A percentile compares a stretch with the other conserved stretches of the same genome.
Conservation (phyloP, 2,888 invertebrate species). For the Oscheius myriophilus region DNA sequence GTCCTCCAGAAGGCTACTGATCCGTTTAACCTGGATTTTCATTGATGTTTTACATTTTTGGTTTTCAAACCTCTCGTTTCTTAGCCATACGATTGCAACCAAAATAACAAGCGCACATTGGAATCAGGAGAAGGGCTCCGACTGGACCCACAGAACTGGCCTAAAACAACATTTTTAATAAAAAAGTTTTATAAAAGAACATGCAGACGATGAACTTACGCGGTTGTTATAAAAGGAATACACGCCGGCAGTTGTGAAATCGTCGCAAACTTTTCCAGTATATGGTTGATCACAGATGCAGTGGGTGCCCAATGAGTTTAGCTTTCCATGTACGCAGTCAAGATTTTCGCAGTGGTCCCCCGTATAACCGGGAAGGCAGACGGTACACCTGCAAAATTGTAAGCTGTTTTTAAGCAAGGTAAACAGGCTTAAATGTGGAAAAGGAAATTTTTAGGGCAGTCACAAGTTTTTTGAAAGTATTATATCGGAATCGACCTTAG, state of each 20-base stretch:
- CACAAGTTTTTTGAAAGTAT: no score
- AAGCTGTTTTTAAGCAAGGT: neutral
- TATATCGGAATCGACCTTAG: no score
- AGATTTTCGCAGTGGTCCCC: slow-evolving; percentile 61
- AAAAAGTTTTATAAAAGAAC: no score
- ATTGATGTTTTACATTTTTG: neutral
- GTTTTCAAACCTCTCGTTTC: slow-evolving; percentile 58
- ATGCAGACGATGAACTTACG: no score
- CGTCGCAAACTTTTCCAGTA: slow-evolving; percentile 45
- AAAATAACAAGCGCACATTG: slow-evolving; percentile 61
- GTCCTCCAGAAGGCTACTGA: neutral
- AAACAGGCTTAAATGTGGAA: no score
- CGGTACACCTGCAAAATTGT: slow-evolving; percentile 11
- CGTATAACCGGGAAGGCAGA: slow-evolving; percentile 49
- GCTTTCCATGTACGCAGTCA: slow-evolving; percentile 57
- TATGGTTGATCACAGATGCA: slow-evolving; percentile 46
- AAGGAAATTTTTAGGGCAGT: no score
- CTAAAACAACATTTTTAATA: no score
- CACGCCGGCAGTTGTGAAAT: slow-evolving; percentile 41
- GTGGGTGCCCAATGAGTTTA: slow-evolving; percentile 33
- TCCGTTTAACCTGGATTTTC: slow-evolving; percentile 8
- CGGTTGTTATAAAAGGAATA: slow-evolving; percentile 50
- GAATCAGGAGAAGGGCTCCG: slow-evolving; percentile 62
- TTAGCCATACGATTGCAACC: slow-evolving; percentile 63
- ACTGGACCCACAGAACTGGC: slow-evolving; percentile 58